These are phyloP conservation scores for Tenebrosternarchus preto DNA, from an alignment of 2,113 vertebrate genomes.

Conservation along the genomic window DNA sequence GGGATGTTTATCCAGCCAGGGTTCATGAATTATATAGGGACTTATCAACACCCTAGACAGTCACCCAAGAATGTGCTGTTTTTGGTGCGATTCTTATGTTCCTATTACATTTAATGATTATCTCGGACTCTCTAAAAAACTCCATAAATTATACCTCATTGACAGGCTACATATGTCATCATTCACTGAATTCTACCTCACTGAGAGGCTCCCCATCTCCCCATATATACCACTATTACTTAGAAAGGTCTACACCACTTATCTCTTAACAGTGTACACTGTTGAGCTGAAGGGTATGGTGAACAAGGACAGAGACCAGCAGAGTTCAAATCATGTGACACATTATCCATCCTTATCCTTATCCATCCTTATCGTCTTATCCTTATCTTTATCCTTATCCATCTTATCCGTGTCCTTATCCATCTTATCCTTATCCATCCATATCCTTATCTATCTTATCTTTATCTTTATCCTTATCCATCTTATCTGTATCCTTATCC, in stretches of 20 bases:
- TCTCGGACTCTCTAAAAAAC: not conserved
- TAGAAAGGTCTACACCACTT: slow-evolving; percentile 38
- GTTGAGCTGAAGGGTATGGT: slow-evolving; percentile 15
- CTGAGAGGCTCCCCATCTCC: not conserved
- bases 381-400: too few relatives aligned
- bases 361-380: too few relatives aligned
- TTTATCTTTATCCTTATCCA: too few relatives aligned
- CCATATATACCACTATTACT: slow-evolving; percentile 39
- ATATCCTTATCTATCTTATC: too few relatives aligned
- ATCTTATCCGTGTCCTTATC: too few relatives aligned
- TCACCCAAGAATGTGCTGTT: too few relatives aligned
- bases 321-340: not conserved
- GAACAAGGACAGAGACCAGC: not conserved
- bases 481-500: too few relatives aligned
- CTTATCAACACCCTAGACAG: slow-evolving; percentile 8
- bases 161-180: not conserved
- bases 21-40: slow-evolving; percentile 1
- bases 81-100: not conserved
- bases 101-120: not conserved
- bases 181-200: not conserved
- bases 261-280: too few relatives aligned
- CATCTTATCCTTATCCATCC: too few relatives aligned
- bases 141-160: not conserved
- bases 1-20: slow-evolving; percentile 14
- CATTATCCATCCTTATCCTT: not conserved